phyloP scores from a whole-genome alignment of 2,797 vertebrate genomes.

The Spinus pinus region DNA sequence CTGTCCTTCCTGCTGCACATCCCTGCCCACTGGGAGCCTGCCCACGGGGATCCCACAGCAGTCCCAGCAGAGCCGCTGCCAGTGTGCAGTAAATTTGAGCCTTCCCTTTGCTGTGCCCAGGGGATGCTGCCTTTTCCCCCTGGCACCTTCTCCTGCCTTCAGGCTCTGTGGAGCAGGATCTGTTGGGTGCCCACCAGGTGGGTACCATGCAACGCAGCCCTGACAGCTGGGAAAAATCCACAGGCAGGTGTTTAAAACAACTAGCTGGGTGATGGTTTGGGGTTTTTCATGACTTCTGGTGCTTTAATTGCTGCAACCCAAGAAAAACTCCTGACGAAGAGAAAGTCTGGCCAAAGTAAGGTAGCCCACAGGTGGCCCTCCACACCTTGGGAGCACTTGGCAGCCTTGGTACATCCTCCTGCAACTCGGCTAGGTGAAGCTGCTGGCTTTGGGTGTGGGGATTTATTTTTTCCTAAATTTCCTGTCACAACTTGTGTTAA shows the following conservation, averaged over 20 bases:
- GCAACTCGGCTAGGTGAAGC: neutral
- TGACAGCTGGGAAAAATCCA: neutral
- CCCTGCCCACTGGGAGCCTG: conserved; percentile 51
- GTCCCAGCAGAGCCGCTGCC: neutral
- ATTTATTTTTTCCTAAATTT: neutral
- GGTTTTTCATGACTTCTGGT: conserved; percentile 1
- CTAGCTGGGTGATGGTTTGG: neutral
- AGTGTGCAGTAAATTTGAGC: neutral
- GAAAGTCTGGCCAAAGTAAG: neutral
- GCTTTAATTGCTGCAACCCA: neutral
- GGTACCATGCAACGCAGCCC: rapidly evolving
- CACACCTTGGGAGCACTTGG: rapidly evolving
- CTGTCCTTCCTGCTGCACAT: conserved; percentile 56
- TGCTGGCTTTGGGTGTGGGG: neutral
- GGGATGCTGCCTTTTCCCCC: neutral
- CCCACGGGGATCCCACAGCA: conserved; percentile 59
- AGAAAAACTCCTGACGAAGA: neutral
- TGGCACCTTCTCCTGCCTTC: neutral
- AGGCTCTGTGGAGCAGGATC: rapidly evolving
- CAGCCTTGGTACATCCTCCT: neutral
- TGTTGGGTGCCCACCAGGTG: neutral
- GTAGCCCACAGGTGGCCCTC: neutral
- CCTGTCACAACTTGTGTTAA: conserved; percentile 8
- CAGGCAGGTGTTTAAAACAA: neutral
- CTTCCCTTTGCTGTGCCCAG: neutral